These are phyloP conservation scores for Anguilla anguilla DNA, from an alignment of 2,797 vertebrate genomes.

Conservation along the genomic window DNA sequence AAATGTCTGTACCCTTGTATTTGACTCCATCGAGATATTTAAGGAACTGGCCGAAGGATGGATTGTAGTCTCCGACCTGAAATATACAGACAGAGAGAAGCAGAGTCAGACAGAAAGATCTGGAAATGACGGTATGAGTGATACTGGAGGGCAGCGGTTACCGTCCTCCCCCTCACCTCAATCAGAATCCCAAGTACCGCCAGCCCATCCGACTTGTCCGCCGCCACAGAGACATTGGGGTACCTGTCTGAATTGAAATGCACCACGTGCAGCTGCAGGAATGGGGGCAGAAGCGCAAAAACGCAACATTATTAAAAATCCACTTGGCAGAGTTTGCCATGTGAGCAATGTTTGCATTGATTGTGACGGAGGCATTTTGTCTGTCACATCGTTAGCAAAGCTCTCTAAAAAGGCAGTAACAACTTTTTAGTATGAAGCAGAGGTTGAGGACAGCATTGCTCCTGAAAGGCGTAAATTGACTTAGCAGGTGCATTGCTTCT, in stretches of 20 bases:
- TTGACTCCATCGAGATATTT: slow-evolving; percentile 80
- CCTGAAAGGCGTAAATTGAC: slow-evolving; percentile 26
- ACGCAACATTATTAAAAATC: not conserved
- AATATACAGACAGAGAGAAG: slow-evolving; percentile 40
- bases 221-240: slow-evolving; percentile 72
- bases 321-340: not conserved
- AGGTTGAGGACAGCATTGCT: not conserved
- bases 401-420: slow-evolving; percentile 16
- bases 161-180: slow-evolving; percentile 77
- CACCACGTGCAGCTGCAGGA: slow-evolving; percentile 89
- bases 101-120: not conserved
- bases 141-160: not conserved
- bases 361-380: not conserved
- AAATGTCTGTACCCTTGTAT: slow-evolving; percentile 79
- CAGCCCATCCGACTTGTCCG: slow-evolving; percentile 86
- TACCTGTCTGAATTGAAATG: slow-evolving; percentile 94
- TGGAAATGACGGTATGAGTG: slow-evolving; percentile 13
- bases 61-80: slow-evolving; percentile 86
- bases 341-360: not conserved
- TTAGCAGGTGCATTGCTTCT: slow-evolving; percentile 1
- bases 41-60: slow-evolving; percentile 85
- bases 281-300: slow-evolving; percentile 41
- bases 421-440: not conserved
- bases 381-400: not conserved
- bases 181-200: slow-evolving; percentile 90